These are phyloP conservation scores for Chinchilla lanigera DNA, from an alignment of 2,113 vertebrate genomes.

Conservation along the genomic window DNA sequence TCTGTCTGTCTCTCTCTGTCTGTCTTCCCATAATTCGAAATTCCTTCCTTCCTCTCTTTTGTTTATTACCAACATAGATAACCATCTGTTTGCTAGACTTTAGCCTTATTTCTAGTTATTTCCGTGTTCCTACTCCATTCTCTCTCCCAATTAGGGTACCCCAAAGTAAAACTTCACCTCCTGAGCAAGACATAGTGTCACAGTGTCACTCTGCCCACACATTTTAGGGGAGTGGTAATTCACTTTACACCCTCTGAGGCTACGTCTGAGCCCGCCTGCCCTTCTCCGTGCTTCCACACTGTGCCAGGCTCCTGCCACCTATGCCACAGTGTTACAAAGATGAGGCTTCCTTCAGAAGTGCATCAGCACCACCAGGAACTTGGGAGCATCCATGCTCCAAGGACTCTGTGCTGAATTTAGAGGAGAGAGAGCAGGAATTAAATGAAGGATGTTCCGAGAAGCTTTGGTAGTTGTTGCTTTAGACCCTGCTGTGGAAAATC, in stretches of 20 bases:
- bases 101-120: background rate
- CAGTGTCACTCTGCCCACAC: background rate
- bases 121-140: background rate
- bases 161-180: background rate
- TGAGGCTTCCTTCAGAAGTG: background rate
- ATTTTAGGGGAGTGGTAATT: background rate
- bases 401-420: background rate
- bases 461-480: background rate
- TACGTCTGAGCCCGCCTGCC: background rate
- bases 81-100: background rate
- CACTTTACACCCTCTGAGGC: background rate
- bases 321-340: background rate
- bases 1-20: background rate
- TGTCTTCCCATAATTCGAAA: constrained; percentile 37
- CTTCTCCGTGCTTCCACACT: background rate
- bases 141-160: background rate
- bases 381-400: background rate
- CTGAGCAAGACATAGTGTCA: background rate
- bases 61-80: background rate
- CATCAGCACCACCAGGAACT: background rate
- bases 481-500: background rate
- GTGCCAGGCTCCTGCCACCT: background rate
- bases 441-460: background rate
- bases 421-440: background rate
- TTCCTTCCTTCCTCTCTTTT: background rate